Evolutionary conservation across 2,888 invertebrate genomes (phyloP).

Genomic region (Drosophila neutralis): DNA sequence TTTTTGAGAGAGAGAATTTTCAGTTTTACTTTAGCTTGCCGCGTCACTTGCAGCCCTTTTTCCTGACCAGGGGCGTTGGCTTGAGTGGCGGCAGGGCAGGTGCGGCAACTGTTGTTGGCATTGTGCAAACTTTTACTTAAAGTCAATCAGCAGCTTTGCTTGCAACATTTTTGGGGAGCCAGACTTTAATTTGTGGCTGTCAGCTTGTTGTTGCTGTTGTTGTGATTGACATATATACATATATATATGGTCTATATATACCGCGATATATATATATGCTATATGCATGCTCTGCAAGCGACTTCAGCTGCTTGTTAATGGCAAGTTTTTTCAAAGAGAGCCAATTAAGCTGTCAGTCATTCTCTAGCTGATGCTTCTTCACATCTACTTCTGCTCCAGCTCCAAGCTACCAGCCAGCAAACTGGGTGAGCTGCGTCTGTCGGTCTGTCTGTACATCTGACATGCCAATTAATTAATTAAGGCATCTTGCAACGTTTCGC

Average conservation of each 20-base stretch:
- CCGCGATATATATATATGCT: not conserved
- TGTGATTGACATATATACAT: slow-evolving; percentile 21
- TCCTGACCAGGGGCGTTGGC: slow-evolving; percentile 17
- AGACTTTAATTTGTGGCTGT: slow-evolving; percentile 56
- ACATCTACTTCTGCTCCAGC: slow-evolving; percentile 10
- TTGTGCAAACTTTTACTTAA: slow-evolving; percentile 63
- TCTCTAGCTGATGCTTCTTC: slow-evolving; percentile 55
- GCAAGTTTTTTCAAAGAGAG: slow-evolving; percentile 75
- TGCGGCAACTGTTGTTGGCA: slow-evolving; percentile 37
- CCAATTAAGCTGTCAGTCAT: slow-evolving; percentile 83
- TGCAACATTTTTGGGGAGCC: slow-evolving; percentile 39
- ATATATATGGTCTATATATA: slow-evolving; percentile 2
- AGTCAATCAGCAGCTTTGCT: slow-evolving; percentile 59
- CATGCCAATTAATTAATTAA: slow-evolving; percentile 73
- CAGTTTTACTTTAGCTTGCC: slow-evolving; percentile 30
- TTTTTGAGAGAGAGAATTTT: slow-evolving; percentile 15
- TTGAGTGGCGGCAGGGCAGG: slow-evolving; percentile 6
- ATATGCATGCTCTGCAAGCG: slow-evolving; percentile 31
- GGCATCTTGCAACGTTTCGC: slow-evolving; percentile 50
- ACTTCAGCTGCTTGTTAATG: slow-evolving; percentile 67
- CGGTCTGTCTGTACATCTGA: slow-evolving; percentile 22
- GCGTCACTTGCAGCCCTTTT: slow-evolving; percentile 68
- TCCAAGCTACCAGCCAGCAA: slow-evolving; percentile 15
- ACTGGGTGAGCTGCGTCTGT: slow-evolving; percentile 28
- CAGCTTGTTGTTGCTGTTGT: slow-evolving; percentile 32